Percentiles rank a stretch among this genome's conserved stretches.
Evolutionary conservation across 2,113 vertebrate genomes (phyloP).

Genomic region (Microcebus jonahi): DNA sequence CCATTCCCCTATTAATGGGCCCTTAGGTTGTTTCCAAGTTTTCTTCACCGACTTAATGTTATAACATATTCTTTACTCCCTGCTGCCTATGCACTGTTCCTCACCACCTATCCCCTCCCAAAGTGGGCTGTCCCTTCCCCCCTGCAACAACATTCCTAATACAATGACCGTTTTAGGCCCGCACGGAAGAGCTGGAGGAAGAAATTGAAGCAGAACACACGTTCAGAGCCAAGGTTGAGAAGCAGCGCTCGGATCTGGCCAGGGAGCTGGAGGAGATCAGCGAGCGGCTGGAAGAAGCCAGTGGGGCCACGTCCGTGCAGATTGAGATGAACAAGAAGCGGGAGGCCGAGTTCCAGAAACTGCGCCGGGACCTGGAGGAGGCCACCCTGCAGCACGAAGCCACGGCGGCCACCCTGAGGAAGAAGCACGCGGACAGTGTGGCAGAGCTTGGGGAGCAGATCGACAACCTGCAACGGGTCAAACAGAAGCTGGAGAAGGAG

Average conservation of each 20-base stretch:
- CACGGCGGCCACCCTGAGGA: too few relatives aligned
- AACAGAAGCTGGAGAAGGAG: too few relatives aligned
- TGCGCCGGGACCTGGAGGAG: too few relatives aligned
- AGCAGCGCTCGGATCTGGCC: constrained; percentile 75
- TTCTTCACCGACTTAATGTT: not conserved
- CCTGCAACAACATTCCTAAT: not conserved
- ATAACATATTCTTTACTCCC: not conserved
- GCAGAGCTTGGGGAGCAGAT: too few relatives aligned
- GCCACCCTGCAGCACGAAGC: too few relatives aligned
- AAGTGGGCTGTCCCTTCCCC: not conserved
- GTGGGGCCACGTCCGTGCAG: too few relatives aligned
- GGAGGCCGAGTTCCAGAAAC: too few relatives aligned
- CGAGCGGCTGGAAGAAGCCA: constrained; percentile 23
- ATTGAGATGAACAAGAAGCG: too few relatives aligned
- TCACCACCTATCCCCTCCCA: not conserved
- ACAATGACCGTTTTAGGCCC: constrained; percentile 69
- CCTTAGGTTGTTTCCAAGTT: not conserved
- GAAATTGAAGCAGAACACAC: constrained; percentile 81
- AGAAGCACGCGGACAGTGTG: too few relatives aligned
- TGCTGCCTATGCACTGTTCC: not conserved
- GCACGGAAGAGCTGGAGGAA: constrained; percentile 84
- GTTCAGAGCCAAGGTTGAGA: constrained; percentile 74
- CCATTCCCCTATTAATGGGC: not conserved
- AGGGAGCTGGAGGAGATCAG: constrained; percentile 84
- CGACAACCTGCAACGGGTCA: too few relatives aligned